Base-by-base conservation (phyloP, 2,113 vertebrate species). In the Psettodes erumei region DNA sequence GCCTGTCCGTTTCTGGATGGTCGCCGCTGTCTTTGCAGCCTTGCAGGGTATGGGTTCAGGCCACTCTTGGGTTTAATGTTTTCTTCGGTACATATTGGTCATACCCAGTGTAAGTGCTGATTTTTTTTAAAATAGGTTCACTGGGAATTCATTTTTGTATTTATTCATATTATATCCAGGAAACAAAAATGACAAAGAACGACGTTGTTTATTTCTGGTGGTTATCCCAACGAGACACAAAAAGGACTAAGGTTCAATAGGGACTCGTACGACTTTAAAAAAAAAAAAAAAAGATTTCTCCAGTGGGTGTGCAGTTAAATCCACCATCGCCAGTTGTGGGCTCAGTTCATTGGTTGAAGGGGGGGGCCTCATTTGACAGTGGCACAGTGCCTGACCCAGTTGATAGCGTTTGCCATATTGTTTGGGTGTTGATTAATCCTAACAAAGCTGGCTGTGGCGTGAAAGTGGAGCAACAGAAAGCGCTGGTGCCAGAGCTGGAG, bases 361-460 rank as follows among this genome's bases (percentile, higher is more conserved):
- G 33, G 77, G 71, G 76, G 55, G 61, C 75, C 79, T 87, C 59
- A 75, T 88, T 88, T 82, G 79, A 82, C 81, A 42, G 81, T 70
- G 76, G 85, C 76, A 80, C 71, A 63, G 66, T 16, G 87, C 63
- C 81, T 86, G 87, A 90, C 88, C 90, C 89, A 89, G 72, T 89
- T 89, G 85, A 86, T 85, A 43, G 82, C 78, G 53, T 89, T 89
- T 89, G 77, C 65, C 84, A 87, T 90, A 91, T 92, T 89, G 88
- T 90, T 90, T 85, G 79, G 85, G 79, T 87, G 88, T 90, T 90
- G 86, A 90, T 93, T 90, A 90, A 90, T 88, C 85, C 85, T 85
- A 71, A 83, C 81, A 89, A 88, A 89, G 89, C 90, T 84, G 87
- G 60, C 80, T 63, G 78, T 68, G 61, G 77, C 32, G 27, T 77